phyloP scores from a whole-genome alignment of 30 jellyfish, hydroid and myxozoan genomes.

The Rhopilema esculentum region DNA sequence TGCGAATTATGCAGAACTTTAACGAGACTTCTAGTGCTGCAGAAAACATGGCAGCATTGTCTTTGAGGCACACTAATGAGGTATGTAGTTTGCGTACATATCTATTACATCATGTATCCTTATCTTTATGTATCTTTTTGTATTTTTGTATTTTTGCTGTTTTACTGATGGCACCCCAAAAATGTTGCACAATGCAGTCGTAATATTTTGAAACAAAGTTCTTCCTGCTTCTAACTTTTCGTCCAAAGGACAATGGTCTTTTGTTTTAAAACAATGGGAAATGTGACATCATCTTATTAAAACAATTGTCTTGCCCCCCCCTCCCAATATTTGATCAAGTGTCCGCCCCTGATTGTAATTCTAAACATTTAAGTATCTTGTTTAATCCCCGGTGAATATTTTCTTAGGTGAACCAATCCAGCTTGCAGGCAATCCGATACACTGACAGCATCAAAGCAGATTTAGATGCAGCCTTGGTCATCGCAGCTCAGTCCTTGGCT shows the following conservation, averaged over 20 bases:
- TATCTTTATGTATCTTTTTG: neutral
- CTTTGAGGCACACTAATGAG: conserved; percentile 54
- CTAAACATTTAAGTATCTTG: too few relatives aligned
- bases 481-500: conserved; percentile 23
- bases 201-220: too few relatives aligned
- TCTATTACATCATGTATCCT: neutral
- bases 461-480: conserved; percentile 22
- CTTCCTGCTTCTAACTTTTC: too few relatives aligned
- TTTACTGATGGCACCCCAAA: neutral
- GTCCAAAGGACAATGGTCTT: too few relatives aligned
- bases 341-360: too few relatives aligned
- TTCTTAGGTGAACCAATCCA: conserved; percentile 64
- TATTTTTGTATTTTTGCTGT: neutral
- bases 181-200: neutral
- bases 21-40: conserved; percentile 51
- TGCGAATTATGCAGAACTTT: conserved; percentile 55
- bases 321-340: too few relatives aligned
- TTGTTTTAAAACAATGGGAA: too few relatives aligned
- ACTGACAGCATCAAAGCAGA: conserved; percentile 46
- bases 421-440: conserved; percentile 56
- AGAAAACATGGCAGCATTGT: conserved; percentile 32
- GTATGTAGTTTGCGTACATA: neutral
- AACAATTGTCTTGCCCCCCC: too few relatives aligned
- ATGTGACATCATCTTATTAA: too few relatives aligned
- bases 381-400: too few relatives aligned